Conservation (phyloP, 2,797 vertebrate genomes). For the Trichosurus vulpecula region DNA sequence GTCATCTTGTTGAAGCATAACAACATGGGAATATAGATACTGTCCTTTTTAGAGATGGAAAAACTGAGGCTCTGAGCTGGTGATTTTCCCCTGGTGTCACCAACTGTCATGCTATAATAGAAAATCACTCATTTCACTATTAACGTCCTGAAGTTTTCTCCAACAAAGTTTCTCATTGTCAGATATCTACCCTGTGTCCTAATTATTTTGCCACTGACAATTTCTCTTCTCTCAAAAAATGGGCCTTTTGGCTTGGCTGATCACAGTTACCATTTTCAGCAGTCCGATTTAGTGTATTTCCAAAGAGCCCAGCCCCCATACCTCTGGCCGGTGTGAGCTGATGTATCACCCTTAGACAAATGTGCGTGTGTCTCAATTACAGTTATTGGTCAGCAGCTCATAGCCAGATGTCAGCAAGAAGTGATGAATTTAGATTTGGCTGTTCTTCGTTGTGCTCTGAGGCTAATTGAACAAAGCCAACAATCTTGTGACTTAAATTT, state of each 20-base stretch:
- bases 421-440: not conserved
- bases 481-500: not conserved
- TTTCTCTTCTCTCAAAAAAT: not conserved
- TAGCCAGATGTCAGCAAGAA: not conserved
- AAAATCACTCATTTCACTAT: not conserved
- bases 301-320: not conserved
- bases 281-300: not conserved
- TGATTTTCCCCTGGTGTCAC: not conserved
- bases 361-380: not conserved
- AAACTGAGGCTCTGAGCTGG: not conserved
- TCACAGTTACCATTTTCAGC: not conserved
- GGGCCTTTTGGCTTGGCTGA: not conserved
- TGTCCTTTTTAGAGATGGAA: not conserved
- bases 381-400: not conserved
- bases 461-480: not conserved
- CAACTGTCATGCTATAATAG: not conserved
- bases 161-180: not conserved
- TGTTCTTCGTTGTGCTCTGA: not conserved
- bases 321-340: not conserved
- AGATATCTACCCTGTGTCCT: not conserved
- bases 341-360: not conserved
- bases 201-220: not conserved
- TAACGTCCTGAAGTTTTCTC: not conserved
- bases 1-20: not conserved
- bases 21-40: not conserved